phyloP scores from a whole-genome alignment of 1,140 invertebrate genomes.

The Trachymyrmex cornetzi region DNA sequence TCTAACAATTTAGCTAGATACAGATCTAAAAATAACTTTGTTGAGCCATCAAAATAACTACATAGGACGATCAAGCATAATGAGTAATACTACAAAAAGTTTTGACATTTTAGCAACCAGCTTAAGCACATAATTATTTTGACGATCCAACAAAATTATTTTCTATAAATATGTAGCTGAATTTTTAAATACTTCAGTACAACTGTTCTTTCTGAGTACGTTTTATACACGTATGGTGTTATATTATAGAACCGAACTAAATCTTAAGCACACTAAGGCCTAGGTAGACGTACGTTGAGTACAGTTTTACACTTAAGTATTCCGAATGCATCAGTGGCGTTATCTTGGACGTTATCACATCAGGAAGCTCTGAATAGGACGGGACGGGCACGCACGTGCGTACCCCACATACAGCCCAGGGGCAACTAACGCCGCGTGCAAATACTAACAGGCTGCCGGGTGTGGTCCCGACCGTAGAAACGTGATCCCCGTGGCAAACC shows the following conservation, averaged over 20 bases:
- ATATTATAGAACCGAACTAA: not conserved
- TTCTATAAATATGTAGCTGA: too few relatives aligned
- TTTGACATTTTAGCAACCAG: too few relatives aligned
- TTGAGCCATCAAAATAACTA: too few relatives aligned
- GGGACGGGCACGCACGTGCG: conserved; percentile 71
- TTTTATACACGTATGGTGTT: not conserved
- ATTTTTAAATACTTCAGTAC: too few relatives aligned
- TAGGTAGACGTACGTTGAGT: conserved; percentile 1
- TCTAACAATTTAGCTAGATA: too few relatives aligned
- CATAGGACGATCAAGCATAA: too few relatives aligned
- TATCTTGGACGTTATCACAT: conserved; percentile 73
- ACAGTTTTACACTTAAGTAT: conserved; percentile 23
- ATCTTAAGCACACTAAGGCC: not conserved
- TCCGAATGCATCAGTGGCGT: conserved; percentile 51
- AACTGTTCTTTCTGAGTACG: not conserved
- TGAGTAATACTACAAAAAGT: too few relatives aligned
- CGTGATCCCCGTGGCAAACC: conserved; percentile 81
- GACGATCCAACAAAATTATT: too few relatives aligned
- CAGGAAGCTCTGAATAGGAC: conserved; percentile 46
- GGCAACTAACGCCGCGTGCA: conserved; percentile 70
- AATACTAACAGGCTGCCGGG: conserved; percentile 77
- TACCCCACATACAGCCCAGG: conserved; percentile 67
- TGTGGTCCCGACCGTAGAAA: conserved; percentile 73
- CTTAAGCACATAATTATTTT: too few relatives aligned
- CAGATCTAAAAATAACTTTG: too few relatives aligned